Conservation (phyloP, 2,888 invertebrate genomes). For the Eudasyphora cyanicolor region DNA sequence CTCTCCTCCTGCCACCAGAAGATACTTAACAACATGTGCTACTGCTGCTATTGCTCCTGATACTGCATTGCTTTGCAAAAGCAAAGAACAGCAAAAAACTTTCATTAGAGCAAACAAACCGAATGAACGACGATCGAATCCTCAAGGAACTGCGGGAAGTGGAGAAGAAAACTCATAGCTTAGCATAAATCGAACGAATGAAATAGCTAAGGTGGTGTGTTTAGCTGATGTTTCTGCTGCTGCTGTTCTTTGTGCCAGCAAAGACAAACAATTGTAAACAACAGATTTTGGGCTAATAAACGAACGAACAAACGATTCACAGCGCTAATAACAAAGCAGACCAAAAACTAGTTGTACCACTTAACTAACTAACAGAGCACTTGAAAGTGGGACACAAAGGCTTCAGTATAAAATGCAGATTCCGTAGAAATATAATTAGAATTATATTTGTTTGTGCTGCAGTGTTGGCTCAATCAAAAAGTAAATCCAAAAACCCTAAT, state of each 20-base stretch:
- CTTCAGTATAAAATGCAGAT: no score
- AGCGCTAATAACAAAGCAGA: neutral
- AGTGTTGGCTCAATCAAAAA: no score
- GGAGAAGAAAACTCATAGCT: neutral
- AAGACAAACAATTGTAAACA: constrained; percentile 24
- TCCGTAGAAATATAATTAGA: no score
- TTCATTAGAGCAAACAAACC: neutral
- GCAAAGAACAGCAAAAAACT: neutral
- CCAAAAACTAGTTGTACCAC: neutral
- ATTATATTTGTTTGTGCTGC: no score
- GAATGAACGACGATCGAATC: neutral
- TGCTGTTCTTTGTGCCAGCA: no score
- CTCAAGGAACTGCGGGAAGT: neutral
- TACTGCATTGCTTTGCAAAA: neutral
- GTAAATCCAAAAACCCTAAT: no score
- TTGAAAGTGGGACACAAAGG: no score
- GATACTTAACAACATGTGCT: neutral
- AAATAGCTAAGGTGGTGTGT: neutral
- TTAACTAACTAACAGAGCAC: no score
- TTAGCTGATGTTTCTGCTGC: neutral
- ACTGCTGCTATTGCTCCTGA: no score
- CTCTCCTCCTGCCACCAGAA: neutral
- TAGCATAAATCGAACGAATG: neutral
- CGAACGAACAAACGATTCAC: no score
- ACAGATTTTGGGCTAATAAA: constrained; percentile 21